Percentiles rank a stretch among this genome's conserved stretches.
Conservation (phyloP, 2,888 invertebrate genomes). For the Tiliacea citrago region DNA sequence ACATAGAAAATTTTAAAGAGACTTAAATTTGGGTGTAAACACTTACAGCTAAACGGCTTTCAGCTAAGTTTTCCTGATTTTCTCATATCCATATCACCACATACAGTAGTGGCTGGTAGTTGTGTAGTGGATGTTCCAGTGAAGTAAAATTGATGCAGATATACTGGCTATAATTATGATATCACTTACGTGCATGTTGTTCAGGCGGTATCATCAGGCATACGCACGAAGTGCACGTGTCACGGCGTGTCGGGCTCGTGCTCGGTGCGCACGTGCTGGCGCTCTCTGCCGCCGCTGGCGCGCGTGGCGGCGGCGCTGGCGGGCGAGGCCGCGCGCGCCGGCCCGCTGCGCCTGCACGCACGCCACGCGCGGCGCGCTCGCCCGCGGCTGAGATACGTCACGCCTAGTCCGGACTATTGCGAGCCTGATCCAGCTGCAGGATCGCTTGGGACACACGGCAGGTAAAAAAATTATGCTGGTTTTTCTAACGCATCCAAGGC, state of each 20-base stretch:
- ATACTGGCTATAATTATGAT: background rate
- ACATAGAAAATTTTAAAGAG: background rate
- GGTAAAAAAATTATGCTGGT: conserved; percentile 84
- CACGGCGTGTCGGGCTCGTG: conserved; percentile 96
- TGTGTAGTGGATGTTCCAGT: background rate
- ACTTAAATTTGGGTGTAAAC: background rate
- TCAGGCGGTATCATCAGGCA: conserved; percentile 91
- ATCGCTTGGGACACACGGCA: conserved; percentile 94
- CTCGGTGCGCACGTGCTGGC: conserved; percentile 95
- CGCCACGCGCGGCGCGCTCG: conserved; percentile 81
- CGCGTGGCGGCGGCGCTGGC: conserved; percentile 91
- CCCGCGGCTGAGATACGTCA: conserved; percentile 93
- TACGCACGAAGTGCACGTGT: conserved; percentile 94
- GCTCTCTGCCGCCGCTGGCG: conserved; percentile 92
- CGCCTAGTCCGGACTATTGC: conserved; percentile 96
- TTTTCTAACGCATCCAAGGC: background rate
- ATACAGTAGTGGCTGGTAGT: background rate
- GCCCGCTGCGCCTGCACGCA: conserved; percentile 80
- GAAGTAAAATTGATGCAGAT: background rate
- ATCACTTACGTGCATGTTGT: background rate
- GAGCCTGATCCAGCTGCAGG: conserved; percentile 93
- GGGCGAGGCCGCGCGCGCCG: conserved; percentile 83
- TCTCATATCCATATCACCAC: background rate
- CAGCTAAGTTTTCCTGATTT: background rate
- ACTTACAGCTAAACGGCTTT: no score